A percentile compares a stretch with the other conserved stretches of the same genome.
phyloP scores from a whole-genome alignment of 1,140 invertebrate species.

The Pristionchus pacificus region DNA sequence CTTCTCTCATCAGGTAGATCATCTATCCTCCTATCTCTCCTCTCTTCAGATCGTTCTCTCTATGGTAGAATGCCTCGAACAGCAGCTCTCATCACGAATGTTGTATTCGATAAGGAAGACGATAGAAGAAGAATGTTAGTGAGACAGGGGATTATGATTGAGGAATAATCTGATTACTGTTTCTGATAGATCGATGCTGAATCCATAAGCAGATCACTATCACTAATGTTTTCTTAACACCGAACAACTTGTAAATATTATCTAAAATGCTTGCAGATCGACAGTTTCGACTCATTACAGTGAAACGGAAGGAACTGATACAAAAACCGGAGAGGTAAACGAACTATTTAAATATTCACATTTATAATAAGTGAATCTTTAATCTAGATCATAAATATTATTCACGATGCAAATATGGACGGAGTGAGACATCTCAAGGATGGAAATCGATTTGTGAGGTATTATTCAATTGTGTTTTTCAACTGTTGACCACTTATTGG shows the following conservation, averaged over 20 bases:
- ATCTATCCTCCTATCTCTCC: too few relatives aligned
- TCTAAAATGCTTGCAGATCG: not conserved
- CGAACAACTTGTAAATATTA: too few relatives aligned
- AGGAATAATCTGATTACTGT: too few relatives aligned
- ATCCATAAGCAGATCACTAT: not conserved
- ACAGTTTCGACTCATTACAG: not conserved
- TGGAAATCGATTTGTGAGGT: constrained; percentile 21
- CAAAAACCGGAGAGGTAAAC: not conserved
- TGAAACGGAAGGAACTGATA: not conserved
- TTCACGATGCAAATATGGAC: constrained; percentile 38
- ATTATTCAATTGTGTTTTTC: constrained; percentile 1
- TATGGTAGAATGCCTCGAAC: not conserved
- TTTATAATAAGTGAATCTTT: not conserved
- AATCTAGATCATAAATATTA: constrained; percentile 27
- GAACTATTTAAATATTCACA: not conserved
- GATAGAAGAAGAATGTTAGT: not conserved
- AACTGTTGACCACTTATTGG: too few relatives aligned
- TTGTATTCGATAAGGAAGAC: not conserved
- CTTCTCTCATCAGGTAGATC: too few relatives aligned
- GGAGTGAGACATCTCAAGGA: constrained; percentile 32
- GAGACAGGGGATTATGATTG: too few relatives aligned
- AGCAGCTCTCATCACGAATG: not conserved
- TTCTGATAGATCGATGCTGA: not conserved
- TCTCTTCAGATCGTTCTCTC: too few relatives aligned
- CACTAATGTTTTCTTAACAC: not conserved